Evolutionary conservation across 2,888 invertebrate species (phyloP), one percentile per base, ranked within the genome.

Genomic region (Helicoverpa assulta): DNA sequence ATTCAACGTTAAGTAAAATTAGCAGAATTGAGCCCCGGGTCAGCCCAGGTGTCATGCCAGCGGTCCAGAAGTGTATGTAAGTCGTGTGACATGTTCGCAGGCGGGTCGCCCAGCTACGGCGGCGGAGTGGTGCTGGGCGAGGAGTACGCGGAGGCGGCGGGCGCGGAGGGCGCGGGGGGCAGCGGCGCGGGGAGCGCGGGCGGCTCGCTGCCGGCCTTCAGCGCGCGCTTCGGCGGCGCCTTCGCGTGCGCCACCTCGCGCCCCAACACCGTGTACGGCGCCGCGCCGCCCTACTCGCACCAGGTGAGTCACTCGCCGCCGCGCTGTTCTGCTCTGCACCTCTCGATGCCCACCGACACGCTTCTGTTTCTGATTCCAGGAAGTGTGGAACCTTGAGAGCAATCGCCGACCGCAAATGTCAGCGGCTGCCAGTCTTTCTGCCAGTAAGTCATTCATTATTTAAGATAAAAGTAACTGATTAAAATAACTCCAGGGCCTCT

Each of bases 381-480:
- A 94, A 52, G 82, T 87, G 77, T 95, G 95, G 94, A 81, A 83
- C 70, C 76, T 94, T 88, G 90, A 93, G 78, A 88, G 88, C 76
- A 88, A 90, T 78, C 92, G 94, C 60, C 91, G 96, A 43, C 91
- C 95, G 61, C 96, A 96, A 86, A 92, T 97, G 59, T 96, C 97
- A 71, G 97, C 98, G 55, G 96, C 97, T 69, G 97, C 97, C 72
- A 97, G 97, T 79, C 95, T 98, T 78, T 96, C 97, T 86, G 97
- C 97, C 91, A 97, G 98, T 98, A 93, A 97, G 98, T 97, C 83
- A 75, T n/a, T 12, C 33, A n/a, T 16, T 37, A 6, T n/a, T 18
- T 26, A 10, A 37, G 26, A 52, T 26, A 26, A 26, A 3, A 26
- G 26, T 26, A 33, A 43, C 33, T 3, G 29, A 16, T 37, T 0